Evolutionary conservation across 2,113 vertebrate genomes (phyloP).

Genomic region (Sander lucioperca): DNA sequence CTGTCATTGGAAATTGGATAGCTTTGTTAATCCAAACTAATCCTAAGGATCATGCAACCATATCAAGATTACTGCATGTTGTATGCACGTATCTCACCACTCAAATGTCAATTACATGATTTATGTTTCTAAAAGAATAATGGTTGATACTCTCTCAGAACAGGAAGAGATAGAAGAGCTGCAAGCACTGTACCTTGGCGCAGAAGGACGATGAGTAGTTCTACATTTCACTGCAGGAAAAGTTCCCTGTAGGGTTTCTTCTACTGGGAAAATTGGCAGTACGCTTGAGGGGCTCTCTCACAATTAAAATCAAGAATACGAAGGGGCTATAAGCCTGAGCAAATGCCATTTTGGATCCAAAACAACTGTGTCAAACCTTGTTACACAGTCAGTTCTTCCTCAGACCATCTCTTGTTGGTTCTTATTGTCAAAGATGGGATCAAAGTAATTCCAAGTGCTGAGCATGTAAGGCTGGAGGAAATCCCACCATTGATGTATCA

Average conservation of each 20-base stretch:
- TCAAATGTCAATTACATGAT: slow-evolving; percentile 11
- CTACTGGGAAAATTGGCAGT: slow-evolving; percentile 48
- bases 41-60: slow-evolving; percentile 56
- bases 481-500: not conserved
- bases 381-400: slow-evolving; percentile 7
- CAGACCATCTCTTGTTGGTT: slow-evolving; percentile 16
- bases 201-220: slow-evolving; percentile 47
- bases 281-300: slow-evolving; percentile 49
- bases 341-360: slow-evolving; percentile 44
- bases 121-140: slow-evolving; percentile 22
- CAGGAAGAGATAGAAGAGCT: slow-evolving; percentile 20
- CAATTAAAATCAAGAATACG: slow-evolving; percentile 61
- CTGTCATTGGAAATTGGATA: slow-evolving; percentile 57
- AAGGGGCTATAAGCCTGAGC: slow-evolving; percentile 18
- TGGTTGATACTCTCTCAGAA: not conserved
- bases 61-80: slow-evolving; percentile 52
- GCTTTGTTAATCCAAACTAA: slow-evolving; percentile 60
- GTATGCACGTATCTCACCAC: slow-evolving; percentile 6
- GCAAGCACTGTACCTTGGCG: not conserved
- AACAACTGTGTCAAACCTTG: slow-evolving; percentile 46
- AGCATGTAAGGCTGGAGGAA: not conserved
- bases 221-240: slow-evolving; percentile 58
- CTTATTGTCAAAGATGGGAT: slow-evolving; percentile 21
- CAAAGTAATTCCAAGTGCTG: slow-evolving; percentile 12
- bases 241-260: slow-evolving; percentile 46